phyloP scores from a whole-genome alignment of 2,888 invertebrate genomes.

The Morpho achilles region DNA sequence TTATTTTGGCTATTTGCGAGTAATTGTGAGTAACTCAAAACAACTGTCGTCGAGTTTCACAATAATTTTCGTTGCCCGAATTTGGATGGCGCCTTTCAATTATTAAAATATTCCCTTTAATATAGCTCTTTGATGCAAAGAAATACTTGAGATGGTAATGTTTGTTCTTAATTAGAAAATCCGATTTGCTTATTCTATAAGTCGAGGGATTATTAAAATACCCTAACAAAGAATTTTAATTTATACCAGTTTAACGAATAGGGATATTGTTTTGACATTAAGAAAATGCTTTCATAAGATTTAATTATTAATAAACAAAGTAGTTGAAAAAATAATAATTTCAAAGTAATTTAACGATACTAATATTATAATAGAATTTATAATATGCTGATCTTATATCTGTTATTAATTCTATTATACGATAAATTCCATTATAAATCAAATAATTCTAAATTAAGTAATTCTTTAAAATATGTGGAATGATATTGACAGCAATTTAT shows the following conservation, averaged over 20 bases:
- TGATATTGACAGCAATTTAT: too few relatives aligned
- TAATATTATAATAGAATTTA: too few relatives aligned
- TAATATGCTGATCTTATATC: too few relatives aligned
- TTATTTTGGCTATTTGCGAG: slow-evolving; percentile 20
- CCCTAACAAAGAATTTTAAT: slow-evolving; percentile 21
- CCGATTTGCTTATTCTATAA: slow-evolving; percentile 40
- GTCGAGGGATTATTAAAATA: slow-evolving; percentile 39
- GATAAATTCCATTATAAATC: too few relatives aligned
- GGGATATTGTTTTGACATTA: not conserved
- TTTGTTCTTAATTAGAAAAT: slow-evolving; percentile 54
- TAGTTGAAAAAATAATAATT: too few relatives aligned
- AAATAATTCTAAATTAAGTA: too few relatives aligned
- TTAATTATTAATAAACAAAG: too few relatives aligned
- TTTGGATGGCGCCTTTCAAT: slow-evolving; percentile 42
- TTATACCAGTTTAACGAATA: not conserved
- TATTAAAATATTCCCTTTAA: slow-evolving; percentile 52
- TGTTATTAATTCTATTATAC: too few relatives aligned
- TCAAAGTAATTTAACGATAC: too few relatives aligned
- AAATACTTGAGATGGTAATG: slow-evolving; percentile 45
- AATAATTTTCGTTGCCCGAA: slow-evolving; percentile 31
- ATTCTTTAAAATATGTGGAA: too few relatives aligned
- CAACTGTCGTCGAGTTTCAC: slow-evolving; percentile 39
- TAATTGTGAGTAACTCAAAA: slow-evolving; percentile 47
- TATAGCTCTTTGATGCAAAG: slow-evolving; percentile 40
- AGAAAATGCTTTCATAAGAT: not conserved